Evolutionary conservation across 2,797 vertebrate genomes (phyloP).

Genomic region (Gymnoscopelus microlampas): DNA sequence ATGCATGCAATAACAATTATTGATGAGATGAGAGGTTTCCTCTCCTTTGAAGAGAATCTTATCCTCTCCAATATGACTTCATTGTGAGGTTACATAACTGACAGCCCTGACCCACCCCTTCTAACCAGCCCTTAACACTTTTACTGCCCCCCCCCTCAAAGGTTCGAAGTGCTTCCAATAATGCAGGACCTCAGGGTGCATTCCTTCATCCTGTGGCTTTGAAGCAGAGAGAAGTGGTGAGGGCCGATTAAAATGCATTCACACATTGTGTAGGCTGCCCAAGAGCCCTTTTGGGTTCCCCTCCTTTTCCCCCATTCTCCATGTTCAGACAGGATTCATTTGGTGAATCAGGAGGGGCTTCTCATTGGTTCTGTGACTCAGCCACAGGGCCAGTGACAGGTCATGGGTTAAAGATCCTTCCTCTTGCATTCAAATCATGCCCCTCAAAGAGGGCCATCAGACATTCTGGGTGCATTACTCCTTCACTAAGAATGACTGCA

Average conservation of each 20-base stretch:
- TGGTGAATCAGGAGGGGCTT: constrained; percentile 60
- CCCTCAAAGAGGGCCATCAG: no score
- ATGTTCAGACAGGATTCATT: constrained; percentile 63
- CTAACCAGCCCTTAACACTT: constrained; percentile 24
- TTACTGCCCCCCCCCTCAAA: constrained; percentile 21
- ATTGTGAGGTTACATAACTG: constrained; percentile 48
- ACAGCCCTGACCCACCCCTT: constrained; percentile 31
- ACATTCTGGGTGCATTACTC: no score
- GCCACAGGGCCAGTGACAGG: constrained; percentile 46
- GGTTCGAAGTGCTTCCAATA: no score
- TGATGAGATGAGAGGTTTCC: not conserved
- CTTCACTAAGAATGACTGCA: no score
- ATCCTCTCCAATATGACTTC: constrained; percentile 32
- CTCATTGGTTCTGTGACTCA: constrained; percentile 61
- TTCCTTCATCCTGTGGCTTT: constrained; percentile 40
- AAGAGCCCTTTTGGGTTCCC: constrained; percentile 49
- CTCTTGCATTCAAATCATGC: constrained; percentile 44
- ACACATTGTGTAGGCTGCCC: constrained; percentile 54
- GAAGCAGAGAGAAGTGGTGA: constrained; percentile 47
- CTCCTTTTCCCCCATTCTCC: constrained; percentile 31
- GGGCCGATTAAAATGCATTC: constrained; percentile 67
- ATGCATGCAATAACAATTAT: constrained; percentile 9
- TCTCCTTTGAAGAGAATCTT: constrained; percentile 16
- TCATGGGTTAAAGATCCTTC: constrained; percentile 23
- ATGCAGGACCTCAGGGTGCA: constrained; percentile 46